Evolutionary conservation across 1,140 invertebrate genomes (phyloP).

Genomic region (Drosophila triauraria): DNA sequence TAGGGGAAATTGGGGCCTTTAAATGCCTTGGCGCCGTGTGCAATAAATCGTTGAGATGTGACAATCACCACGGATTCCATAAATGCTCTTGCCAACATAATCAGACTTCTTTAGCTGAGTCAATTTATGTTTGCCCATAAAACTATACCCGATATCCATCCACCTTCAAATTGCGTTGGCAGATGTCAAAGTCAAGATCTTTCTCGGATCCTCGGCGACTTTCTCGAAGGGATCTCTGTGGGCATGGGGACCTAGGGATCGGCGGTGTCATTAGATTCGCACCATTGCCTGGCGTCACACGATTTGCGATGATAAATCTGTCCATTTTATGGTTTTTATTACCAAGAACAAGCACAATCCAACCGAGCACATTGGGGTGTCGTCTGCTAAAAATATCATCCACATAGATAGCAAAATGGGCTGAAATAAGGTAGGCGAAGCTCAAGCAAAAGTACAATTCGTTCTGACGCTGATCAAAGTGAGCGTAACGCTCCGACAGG

Average conservation of each 20-base stretch:
- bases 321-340: constrained; percentile 76
- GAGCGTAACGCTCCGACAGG: constrained; percentile 49
- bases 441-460: constrained; percentile 5
- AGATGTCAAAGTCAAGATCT: constrained; percentile 77
- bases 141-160: constrained; percentile 33
- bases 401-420: constrained; percentile 10
- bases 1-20: neutral
- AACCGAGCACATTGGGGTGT: constrained; percentile 38
- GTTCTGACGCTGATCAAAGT: constrained; percentile 46
- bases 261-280: constrained; percentile 49
- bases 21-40: constrained; percentile 66
- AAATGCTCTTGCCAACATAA: constrained; percentile 32
- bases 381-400: constrained; percentile 55
- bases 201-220: neutral
- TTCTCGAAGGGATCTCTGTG: constrained; percentile 13
- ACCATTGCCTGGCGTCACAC: constrained; percentile 67
- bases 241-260: constrained; percentile 5
- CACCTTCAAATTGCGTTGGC: constrained; percentile 37
- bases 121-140: constrained; percentile 66
- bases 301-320: constrained; percentile 74
- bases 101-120: constrained; percentile 44
- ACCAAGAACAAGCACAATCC: constrained; percentile 39
- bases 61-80: constrained; percentile 36
- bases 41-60: constrained; percentile 70
- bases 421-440: constrained; percentile 15